Evolutionary conservation across 2,888 invertebrate species (phyloP).

Genomic region (Oligia fasciuncula): DNA sequence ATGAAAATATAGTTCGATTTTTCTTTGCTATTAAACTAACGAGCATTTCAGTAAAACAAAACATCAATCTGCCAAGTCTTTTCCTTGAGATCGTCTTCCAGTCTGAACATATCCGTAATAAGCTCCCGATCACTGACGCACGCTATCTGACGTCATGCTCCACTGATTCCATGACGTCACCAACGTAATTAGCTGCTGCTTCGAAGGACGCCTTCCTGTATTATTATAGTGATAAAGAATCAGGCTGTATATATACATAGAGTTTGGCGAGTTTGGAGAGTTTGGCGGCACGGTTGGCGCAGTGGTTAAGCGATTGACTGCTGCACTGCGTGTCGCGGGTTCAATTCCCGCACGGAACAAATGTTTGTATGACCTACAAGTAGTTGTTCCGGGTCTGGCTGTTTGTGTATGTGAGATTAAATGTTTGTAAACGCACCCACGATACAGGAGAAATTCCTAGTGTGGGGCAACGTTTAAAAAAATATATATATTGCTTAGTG

Average conservation of each 20-base stretch:
- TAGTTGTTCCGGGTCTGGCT: no score
- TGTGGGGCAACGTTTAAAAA: no score
- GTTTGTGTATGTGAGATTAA: no score
- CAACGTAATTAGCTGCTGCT: constrained; percentile 60
- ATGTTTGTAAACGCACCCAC: no score
- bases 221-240: constrained; percentile 53
- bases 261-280: no score
- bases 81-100: not conserved
- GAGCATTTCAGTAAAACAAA: not conserved
- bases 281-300: no score
- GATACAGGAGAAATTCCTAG: no score
- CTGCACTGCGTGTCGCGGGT: no score
- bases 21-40: not conserved
- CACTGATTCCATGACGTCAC: constrained; percentile 63
- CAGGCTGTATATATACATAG: not conserved
- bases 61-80: not conserved
- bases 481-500: constrained; percentile 12
- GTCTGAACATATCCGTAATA: constrained; percentile 3
- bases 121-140: constrained; percentile 48
- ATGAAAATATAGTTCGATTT: not conserved
- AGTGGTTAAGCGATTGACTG: no score
- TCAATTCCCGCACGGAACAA: no score
- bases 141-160: constrained; percentile 65
- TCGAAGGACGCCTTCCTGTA: constrained; percentile 37
- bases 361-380: no score